Conservation (phyloP, 1,140 invertebrate genomes). For the Zaprionus gabonicus region DNA sequence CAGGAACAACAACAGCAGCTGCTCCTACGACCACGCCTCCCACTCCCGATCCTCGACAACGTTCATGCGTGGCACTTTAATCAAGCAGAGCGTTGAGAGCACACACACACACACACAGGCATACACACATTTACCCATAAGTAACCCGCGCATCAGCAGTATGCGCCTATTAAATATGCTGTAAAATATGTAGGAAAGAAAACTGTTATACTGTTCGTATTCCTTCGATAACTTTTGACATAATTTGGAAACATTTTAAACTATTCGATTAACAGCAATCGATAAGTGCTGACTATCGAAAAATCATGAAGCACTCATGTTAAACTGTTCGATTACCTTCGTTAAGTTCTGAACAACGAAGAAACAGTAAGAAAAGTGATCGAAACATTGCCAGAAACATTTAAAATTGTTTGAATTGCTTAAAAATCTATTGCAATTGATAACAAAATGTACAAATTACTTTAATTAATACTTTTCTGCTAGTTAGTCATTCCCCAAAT, state of each 20-base stretch:
- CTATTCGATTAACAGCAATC: too few relatives aligned
- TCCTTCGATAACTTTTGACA: too few relatives aligned
- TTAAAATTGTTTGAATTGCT: too few relatives aligned
- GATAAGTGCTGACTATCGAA: not conserved
- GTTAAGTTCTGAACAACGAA: too few relatives aligned
- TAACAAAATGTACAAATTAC: not conserved
- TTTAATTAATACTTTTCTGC: not conserved
- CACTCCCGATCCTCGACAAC: constrained; percentile 6
- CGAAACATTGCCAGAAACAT: too few relatives aligned
- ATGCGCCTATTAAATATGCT: constrained; percentile 4
- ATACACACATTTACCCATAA: constrained; percentile 19
- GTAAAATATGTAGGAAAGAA: too few relatives aligned
- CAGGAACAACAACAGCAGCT: constrained; percentile 20
- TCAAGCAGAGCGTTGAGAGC: constrained; percentile 54
- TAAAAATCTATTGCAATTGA: not conserved
- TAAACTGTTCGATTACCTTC: too few relatives aligned
- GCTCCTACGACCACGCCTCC: constrained; percentile 25
- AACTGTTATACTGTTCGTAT: too few relatives aligned
- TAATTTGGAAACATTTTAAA: too few relatives aligned
- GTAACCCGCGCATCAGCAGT: constrained; percentile 7
- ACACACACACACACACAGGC: not conserved
- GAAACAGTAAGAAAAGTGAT: not conserved
- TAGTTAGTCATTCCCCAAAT: not conserved
- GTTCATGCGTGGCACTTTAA: constrained; percentile 51
- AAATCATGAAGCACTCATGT: too few relatives aligned